A percentile compares a stretch with the other conserved stretches of the same genome.
Evolutionary conservation across 2,888 invertebrate species (phyloP).

Genomic region (Biston stratarius): DNA sequence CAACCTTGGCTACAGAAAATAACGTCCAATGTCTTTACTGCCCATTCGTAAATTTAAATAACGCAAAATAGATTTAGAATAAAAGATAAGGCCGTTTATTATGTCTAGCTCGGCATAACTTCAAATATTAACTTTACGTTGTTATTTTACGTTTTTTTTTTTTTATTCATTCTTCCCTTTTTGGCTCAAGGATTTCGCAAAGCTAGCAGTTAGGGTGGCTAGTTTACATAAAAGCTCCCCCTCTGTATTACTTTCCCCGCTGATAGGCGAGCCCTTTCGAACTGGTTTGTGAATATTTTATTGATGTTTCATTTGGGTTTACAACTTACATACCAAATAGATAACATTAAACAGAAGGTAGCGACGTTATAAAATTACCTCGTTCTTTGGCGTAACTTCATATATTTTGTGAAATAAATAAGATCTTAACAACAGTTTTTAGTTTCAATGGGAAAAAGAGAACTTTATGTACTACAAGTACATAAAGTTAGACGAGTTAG

Average conservation of each 20-base stretch:
- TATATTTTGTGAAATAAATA: not conserved
- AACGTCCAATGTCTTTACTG: not conserved
- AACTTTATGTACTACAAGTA: too few relatives aligned
- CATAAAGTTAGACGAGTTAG: too few relatives aligned
- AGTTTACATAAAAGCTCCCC: slow-evolving; percentile 33
- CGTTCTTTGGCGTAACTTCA: not conserved
- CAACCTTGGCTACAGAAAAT: not conserved
- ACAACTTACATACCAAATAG: slow-evolving; percentile 5
- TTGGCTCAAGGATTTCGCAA: slow-evolving; percentile 21
- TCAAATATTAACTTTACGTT: slow-evolving; percentile 21
- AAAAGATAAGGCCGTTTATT: not conserved
- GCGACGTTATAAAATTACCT: not conserved
- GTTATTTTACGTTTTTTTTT: slow-evolving; percentile 15
- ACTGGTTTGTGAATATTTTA: slow-evolving; percentile 36
- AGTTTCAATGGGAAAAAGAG: not conserved
- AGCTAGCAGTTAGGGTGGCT: slow-evolving; percentile 28
- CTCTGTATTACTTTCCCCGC: slow-evolving; percentile 25
- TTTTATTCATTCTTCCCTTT: slow-evolving; percentile 10
- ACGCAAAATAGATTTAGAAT: too few relatives aligned
- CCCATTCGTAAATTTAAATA: not conserved
- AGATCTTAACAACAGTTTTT: not conserved
- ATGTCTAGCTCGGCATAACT: slow-evolving; percentile 11
- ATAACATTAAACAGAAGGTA: not conserved
- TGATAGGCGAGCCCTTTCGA: slow-evolving; percentile 24
- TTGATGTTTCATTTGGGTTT: slow-evolving; percentile 16